Base-by-base conservation (phyloP, 2,888 invertebrate species). In the Parnassius mnemosyne region DNA sequence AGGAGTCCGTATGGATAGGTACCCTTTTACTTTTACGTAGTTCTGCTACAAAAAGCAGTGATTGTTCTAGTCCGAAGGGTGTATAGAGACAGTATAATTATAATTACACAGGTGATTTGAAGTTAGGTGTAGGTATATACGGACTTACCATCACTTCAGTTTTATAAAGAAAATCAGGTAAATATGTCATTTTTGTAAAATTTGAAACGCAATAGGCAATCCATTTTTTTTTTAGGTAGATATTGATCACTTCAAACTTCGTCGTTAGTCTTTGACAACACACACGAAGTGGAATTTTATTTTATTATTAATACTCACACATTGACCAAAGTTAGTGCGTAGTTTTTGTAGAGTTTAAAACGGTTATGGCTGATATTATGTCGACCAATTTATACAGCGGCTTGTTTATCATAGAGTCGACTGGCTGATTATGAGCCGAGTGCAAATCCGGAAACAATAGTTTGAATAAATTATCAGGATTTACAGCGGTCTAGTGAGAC, bases 281-380 rank as follows among this genome's bases (percentile, higher is more conserved):
- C 63, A 56, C 59, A 56, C 55, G 16, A 46, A 57, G 59, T 47
- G 43, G 47, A 53, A 60, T 49, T 54, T 54, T 57, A 60, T 63
- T 56, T 56, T 60, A 63, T 63, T 59, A 58, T 51, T 34, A 63
- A 64, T n/a, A 63, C 65, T n/a, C 63, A 69, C 68, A 71, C 66
- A 64, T 34, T 52, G 43, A 65, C 44, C 61, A 57, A 42, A 61
- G 54, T 58, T 66, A 65, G 65, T 71, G 71, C 70, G 71, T 71
- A 68, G 71, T 71, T 69, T 67, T 69, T 65, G 68, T 66, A 56
- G 60, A 66, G 61, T 64, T 66, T 57, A 41, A 63, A 63, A 41
- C 55, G 12, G 54, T 60, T 61, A 54, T 41, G 61, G 68, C 66
- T 66, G 65, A 66, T 67, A 69, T 66, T 67, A 69, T 68, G 64